Base-by-base conservation (phyloP, 2,797 vertebrate species). In the Hemibagrus guttatus region DNA sequence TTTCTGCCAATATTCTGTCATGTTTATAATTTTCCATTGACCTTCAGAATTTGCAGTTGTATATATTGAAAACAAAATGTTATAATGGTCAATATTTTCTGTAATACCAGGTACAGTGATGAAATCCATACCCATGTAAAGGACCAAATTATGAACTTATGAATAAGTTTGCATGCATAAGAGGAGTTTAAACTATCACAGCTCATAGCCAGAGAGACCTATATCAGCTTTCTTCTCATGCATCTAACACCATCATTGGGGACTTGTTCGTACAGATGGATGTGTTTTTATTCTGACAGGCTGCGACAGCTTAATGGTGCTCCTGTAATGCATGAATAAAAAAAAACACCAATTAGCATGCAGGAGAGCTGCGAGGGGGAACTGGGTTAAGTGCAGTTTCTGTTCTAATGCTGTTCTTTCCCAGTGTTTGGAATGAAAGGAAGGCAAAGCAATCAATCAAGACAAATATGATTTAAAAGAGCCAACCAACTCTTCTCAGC, bases 201-300 rank as follows among this genome's bases (percentile, higher is more conserved):
- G 66, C 85, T 82, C 52, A 23, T 12, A n/a, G 35, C 42, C n/a
- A 72, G 52, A 42, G 58, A 66, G 58, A 28, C 23, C 71, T 56
- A 83, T 46, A 90, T 87, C 31, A 84, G 81, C 66, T 87, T 87
- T 76, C 75, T 19, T 58, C 52, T 85, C 58, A 54, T 79, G 72
- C 84, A 81, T 39, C 42, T 56, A 8, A 69, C 72, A 21, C 85
- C 59, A 86, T 88, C 89, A 85, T 85, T 81, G 52, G 59, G 72
- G 49, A 46, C 39, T 28, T 28, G 39, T 52, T 74, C 39, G 0
- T 49, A 49, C 58, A 52, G 58, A 75, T 46, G 83, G 71, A 63
- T 31, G 81, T 82, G 83, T 46, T 52, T 49, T 75, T 75, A 52
- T 84, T 31, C 83, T 64, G 83, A 84, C 56, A 61, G 39, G 17